Evolutionary conservation across 1,140 invertebrate species (phyloP), one percentile per base, ranked within the genome.

Genomic region (Vanessa atalanta): DNA sequence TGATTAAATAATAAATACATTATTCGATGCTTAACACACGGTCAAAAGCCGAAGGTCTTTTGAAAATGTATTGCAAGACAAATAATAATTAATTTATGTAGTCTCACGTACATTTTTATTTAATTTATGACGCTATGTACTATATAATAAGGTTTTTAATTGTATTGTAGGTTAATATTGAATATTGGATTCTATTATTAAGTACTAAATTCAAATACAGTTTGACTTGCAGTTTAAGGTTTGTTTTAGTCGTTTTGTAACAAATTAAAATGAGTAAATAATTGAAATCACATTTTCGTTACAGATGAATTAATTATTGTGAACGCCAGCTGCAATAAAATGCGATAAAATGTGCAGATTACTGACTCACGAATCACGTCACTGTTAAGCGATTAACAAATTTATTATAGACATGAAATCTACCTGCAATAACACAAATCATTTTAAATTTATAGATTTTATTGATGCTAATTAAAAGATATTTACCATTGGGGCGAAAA

Each of bases 401-500:
- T 5, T n/a, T n/a, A 65, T 65, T 47, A 53, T 14, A 55, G 3
- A 20, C 14, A 47, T 37, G 14, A 61, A 61, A 26, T 15, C 31
- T 64, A 71, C 15, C 50, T 69, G 16, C 66, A 68, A 37, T 31
- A 37, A 37, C 31, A 55, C 23, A 60, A 60, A 26, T 13, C 12
- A 7, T 14, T 26, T 20, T 20, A 20, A 55, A 20, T 55, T 16
- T 20, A 55, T 60, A 13, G 12, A 14, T 14, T 60, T 60, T 12
- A 60, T 11, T 26, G 8, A 60, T 60, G 4, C 1, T 14, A n/a
- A 26, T 31, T 31, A n/a, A 43, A 55, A 50, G 66, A 81, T 83
- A 86, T 83, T 89, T 91, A 93, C 91, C 91, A 91, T 91, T 91
- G 78, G 91, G 89, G 85, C 91, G 91, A 91, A 86, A 90, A 80